Conservation (phyloP, 2,113 vertebrate species). For the Spheniscus mendiculus region DNA sequence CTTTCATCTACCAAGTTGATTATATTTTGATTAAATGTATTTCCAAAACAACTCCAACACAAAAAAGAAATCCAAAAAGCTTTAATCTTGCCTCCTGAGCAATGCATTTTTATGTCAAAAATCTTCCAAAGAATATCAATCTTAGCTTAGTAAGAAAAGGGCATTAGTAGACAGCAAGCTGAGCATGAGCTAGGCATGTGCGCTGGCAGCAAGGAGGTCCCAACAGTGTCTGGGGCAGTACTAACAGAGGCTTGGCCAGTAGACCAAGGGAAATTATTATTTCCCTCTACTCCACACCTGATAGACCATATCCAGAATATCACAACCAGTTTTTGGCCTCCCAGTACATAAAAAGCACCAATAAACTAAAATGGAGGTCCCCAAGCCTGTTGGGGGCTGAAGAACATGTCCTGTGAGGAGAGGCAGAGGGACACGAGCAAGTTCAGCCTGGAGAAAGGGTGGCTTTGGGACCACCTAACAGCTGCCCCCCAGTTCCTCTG, state of each 20-base stretch:
- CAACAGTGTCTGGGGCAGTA: not conserved
- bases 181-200: not conserved
- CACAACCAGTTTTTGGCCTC: not conserved
- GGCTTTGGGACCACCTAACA: not conserved
- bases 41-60: constrained; percentile 29
- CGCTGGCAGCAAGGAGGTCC: not conserved
- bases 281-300: not conserved
- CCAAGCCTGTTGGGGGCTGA: not conserved
- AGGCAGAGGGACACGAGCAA: not conserved
- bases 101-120: constrained; percentile 52
- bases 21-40: constrained; percentile 33
- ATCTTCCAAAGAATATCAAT: constrained; percentile 14
- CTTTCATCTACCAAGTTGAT: constrained; percentile 52
- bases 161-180: not conserved
- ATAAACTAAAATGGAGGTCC: not conserved
- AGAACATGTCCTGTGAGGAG: not conserved
- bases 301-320: not conserved
- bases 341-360: not conserved
- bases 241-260: not conserved
- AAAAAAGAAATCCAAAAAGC: not conserved
- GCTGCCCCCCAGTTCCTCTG: not conserved
- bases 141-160: not conserved
- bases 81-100: constrained; percentile 38
- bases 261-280: not conserved
- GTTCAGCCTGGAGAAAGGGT: not conserved